Evolutionary conservation across 2,797 vertebrate species (phyloP), one percentile per base, ranked within the genome.

Genomic region (Periparus ater): DNA sequence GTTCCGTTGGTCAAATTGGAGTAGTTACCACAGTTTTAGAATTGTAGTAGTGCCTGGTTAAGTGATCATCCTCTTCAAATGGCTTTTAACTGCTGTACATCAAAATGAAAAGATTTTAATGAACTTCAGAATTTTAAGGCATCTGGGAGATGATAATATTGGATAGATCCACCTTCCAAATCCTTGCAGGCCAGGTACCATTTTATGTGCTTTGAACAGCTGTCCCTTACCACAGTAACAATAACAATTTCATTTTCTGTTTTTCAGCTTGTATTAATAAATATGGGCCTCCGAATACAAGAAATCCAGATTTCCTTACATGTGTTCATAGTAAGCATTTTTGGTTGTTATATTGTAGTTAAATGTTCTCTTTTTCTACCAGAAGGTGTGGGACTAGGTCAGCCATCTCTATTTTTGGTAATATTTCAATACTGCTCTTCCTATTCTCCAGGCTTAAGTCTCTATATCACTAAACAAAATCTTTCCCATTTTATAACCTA

Each of bases 321-420:
- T 99, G 99, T 45, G 98, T 99, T 92, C 99, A 99, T 95, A 99
- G 99, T 99, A 98, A 99, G 99, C 98, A 76, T 73, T 73, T 90
- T 67, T 86, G 26, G 34, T 53, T 85, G 79, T 21, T 93, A 38
- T 82, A 13, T 40, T 60, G 48, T 19, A 40, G 9, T 54, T 87
- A 72, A 80, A 81, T 77, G 14, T 15, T 86, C 32, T 54, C 15
- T 77, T 29, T 15, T 85, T 68, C 29, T 54, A 26, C 21, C 30
- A 58, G 34, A 78, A 70, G 61, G 36, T 77, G 18, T 45, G 27
- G 32, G 54, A 81, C 29, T 71, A 51, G 14, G 32, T 91, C 57
- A 76, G 15, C 32, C 47, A 51, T 60, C 34, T 88, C 50, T 30
- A 3, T 15, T 85, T 84, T 62, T 47, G 9, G 16, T 50, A 89